These are phyloP conservation scores for Lepisosteus oculatus DNA, from an alignment of 2,113 vertebrate genomes.

Conservation along the genomic window DNA sequence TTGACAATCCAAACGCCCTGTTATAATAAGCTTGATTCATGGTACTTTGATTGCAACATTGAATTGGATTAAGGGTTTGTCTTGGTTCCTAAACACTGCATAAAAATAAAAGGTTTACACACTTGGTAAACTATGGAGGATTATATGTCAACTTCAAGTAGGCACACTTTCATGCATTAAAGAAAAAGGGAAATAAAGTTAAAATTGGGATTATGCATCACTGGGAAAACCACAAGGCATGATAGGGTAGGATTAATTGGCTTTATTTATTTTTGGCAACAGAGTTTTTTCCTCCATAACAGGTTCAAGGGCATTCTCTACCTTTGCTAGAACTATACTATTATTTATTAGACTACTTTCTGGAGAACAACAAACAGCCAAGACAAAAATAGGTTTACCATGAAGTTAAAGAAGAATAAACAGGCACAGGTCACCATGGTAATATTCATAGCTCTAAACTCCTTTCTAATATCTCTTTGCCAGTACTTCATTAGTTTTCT, in stretches of 20 bases:
- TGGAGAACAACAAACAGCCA: no score
- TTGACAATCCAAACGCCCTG: slow-evolving; percentile 31
- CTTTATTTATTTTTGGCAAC: no score
- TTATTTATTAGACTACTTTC: no score
- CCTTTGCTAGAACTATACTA: no score
- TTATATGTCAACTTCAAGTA: slow-evolving; percentile 31
- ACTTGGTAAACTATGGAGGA: slow-evolving; percentile 28
- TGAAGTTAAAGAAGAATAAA: no score
- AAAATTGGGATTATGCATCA: slow-evolving; percentile 22
- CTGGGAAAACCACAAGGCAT: not conserved
- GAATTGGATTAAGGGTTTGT: slow-evolving; percentile 69
- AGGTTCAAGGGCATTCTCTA: no score
- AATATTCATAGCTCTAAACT: no score
- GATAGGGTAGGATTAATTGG: not conserved
- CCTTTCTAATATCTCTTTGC: no score
- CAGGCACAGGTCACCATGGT: no score
- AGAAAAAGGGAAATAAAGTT: slow-evolving; percentile 59
- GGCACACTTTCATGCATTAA: slow-evolving; percentile 41
- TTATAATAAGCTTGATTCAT: slow-evolving; percentile 59
- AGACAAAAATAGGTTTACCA: no score
- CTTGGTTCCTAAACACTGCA: slow-evolving; percentile 41
- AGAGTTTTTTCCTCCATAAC: no score
- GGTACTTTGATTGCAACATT: slow-evolving; percentile 58
- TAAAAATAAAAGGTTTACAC: slow-evolving; percentile 49
- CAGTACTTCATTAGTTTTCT: no score